A percentile compares a stretch with the other conserved stretches of the same genome.
Evolutionary conservation across 2,888 invertebrate genomes (phyloP).

Genomic region (Auanema freiburgensis): DNA sequence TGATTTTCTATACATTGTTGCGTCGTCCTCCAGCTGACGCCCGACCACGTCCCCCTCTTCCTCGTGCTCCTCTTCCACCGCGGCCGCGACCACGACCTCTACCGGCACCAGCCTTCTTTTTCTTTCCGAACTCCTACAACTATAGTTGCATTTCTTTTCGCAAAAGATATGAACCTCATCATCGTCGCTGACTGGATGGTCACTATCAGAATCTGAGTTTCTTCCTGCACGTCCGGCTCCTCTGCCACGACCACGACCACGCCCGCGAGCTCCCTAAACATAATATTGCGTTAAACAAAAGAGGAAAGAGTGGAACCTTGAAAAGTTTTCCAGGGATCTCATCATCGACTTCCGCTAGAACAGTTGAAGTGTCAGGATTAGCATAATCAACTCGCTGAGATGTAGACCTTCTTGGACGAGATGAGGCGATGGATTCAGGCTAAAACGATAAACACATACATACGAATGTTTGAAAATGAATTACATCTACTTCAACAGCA

Average conservation of each 20-base stretch:
- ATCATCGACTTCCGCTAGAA: constrained; percentile 55
- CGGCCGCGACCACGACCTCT: constrained; percentile 19
- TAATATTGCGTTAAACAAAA: not conserved
- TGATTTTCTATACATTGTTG: not conserved
- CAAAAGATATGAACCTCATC: constrained; percentile 23
- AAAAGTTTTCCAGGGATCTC: constrained; percentile 60
- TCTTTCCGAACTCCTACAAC: constrained; percentile 37
- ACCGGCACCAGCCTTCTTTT: constrained; percentile 23
- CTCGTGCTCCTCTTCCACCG: constrained; percentile 14
- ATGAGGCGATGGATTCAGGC: constrained; percentile 44
- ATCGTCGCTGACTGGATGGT: constrained; percentile 28
- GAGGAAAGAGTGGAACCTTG: constrained; percentile 25
- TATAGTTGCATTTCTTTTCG: not conserved
- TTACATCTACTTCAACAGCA: constrained; percentile 8
- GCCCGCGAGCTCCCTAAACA: constrained; percentile 23
- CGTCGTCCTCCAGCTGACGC: constrained; percentile 14
- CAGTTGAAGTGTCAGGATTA: constrained; percentile 58
- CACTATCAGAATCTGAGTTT: constrained; percentile 20
- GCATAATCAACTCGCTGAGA: constrained; percentile 57
- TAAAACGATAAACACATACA: not conserved
- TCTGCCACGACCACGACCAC: constrained; percentile 26
- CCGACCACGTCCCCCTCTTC: constrained; percentile 14
- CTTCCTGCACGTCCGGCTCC: constrained; percentile 18
- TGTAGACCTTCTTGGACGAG: constrained; percentile 59
- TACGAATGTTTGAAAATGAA: not conserved